Conservation (phyloP, 1,140 invertebrate species). For the Chionoecetes opilio region DNA sequence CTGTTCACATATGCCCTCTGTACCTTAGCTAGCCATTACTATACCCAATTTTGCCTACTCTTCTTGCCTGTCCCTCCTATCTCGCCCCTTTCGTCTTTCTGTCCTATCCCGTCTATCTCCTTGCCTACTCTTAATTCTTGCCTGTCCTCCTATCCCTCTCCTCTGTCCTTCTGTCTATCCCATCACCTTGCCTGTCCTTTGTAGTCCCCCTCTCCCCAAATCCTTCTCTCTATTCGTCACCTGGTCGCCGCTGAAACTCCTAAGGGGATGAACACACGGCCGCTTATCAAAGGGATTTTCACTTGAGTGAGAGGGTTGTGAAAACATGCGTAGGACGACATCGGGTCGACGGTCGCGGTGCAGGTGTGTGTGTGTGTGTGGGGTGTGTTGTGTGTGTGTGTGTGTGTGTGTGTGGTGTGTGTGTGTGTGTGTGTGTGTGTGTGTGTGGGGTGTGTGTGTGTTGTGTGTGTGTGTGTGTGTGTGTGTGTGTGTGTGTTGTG, state of each 20-base stretch:
- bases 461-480: too few species aligned
- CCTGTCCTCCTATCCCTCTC: background rate
- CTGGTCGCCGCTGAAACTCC: background rate
- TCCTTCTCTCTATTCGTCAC: background rate
- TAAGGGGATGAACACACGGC: background rate
- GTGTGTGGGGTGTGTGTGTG: too few species aligned
- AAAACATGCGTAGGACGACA: constrained; percentile 31
- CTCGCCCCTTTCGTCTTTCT: too few species aligned
- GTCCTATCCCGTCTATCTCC: too few species aligned
- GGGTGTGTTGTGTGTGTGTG: too few species aligned
- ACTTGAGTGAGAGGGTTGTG: background rate
- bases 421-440: too few species aligned
- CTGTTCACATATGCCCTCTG: background rate
- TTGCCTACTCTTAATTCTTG: background rate
- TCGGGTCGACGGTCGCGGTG: background rate
- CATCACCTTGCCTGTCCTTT: background rate
- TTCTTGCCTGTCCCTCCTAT: too few species aligned
- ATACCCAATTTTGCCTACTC: too few species aligned
- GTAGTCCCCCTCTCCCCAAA: background rate
- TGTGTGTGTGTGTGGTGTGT: too few species aligned
- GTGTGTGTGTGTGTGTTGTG: too few species aligned
- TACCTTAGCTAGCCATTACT: too few species aligned
- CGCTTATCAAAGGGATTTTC: constrained; percentile 55
- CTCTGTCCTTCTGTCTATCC: background rate
- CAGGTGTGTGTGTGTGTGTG: background rate